phyloP scores from a whole-genome alignment of 2,797 vertebrate genomes.

The Amblyraja radiata region DNA sequence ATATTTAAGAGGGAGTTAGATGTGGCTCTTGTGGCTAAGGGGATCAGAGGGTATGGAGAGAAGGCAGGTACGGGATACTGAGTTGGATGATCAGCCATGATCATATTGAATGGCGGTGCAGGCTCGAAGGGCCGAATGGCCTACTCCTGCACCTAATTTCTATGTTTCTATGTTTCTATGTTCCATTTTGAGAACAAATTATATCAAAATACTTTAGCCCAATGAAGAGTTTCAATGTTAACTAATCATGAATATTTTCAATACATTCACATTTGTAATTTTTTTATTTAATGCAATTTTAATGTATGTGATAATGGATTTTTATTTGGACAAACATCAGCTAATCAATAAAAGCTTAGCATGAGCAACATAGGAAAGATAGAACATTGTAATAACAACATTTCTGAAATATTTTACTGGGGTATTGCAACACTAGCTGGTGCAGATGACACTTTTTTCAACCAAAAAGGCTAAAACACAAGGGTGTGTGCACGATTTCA shows the following conservation, averaged over 20 bases:
- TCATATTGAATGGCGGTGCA: too few species aligned
- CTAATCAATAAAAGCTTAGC: not conserved
- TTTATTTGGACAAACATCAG: not conserved
- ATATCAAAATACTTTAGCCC: not conserved
- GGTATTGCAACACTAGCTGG: not conserved
- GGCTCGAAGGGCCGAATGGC: too few species aligned
- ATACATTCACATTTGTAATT: not conserved
- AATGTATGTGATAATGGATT: not conserved
- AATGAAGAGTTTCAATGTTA: not conserved
- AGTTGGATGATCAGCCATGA: too few species aligned
- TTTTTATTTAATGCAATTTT: not conserved
- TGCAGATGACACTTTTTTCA: not conserved
- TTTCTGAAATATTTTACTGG: not conserved
- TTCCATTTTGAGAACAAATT: not conserved
- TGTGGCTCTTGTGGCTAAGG: too few species aligned
- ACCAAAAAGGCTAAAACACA: not conserved
- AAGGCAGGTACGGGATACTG: too few species aligned
- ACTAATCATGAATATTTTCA: not conserved
- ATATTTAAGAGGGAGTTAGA: too few species aligned
- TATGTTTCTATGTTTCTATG: too few species aligned
- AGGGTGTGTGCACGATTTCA: too few species aligned
- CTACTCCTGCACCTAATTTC: too few species aligned
- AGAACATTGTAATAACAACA: not conserved
- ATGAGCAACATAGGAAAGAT: not conserved
- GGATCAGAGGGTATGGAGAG: too few species aligned